Percentiles rank a stretch among this genome's conserved stretches.
These are phyloP conservation scores for Syrista parreyssii DNA, from an alignment of 2,888 invertebrate genomes.

Conservation along the genomic window DNA sequence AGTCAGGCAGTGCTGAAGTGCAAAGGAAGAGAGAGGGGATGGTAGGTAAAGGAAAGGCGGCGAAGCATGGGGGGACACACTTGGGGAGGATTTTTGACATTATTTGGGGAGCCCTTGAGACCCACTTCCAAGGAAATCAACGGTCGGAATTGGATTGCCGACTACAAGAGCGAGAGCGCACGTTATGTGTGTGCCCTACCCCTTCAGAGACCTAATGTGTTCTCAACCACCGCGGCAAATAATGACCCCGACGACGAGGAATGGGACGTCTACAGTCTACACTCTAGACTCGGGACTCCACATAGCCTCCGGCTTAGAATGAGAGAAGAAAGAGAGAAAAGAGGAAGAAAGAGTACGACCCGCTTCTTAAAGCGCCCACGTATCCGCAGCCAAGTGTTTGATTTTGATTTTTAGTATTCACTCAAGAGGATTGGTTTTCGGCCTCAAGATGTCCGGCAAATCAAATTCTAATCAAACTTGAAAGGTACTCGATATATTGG, in stretches of 20 bases:
- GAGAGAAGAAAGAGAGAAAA: background rate
- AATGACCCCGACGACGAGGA: constrained; percentile 24
- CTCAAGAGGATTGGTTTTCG: constrained; percentile 22
- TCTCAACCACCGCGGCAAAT: constrained; percentile 37
- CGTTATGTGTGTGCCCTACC: constrained; percentile 14
- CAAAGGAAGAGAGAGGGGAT: background rate
- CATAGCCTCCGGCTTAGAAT: background rate
- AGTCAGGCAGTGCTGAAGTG: background rate
- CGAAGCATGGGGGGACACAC: constrained; percentile 11
- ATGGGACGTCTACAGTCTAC: constrained; percentile 1
- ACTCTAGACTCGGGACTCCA: background rate
- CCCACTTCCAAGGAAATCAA: constrained; percentile 44
- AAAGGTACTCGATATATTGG: constrained; percentile 9
- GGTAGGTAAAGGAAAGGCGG: constrained; percentile 3
- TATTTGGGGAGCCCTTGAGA: constrained; percentile 48
- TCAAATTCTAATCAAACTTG: constrained; percentile 4
- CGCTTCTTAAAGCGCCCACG: background rate
- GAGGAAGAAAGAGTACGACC: background rate
- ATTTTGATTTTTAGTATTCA: constrained; percentile 34
- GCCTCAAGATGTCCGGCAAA: constrained; percentile 26
- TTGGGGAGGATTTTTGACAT: constrained; percentile 38
- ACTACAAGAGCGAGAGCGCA: constrained; percentile 21
- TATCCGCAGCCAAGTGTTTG: constrained; percentile 28
- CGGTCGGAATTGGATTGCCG: constrained; percentile 38
- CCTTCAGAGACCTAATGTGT: constrained; percentile 35